These are phyloP conservation scores for Psilanteris sp. DNA, from an alignment of 1,140 invertebrate species.

Conservation along the genomic window DNA sequence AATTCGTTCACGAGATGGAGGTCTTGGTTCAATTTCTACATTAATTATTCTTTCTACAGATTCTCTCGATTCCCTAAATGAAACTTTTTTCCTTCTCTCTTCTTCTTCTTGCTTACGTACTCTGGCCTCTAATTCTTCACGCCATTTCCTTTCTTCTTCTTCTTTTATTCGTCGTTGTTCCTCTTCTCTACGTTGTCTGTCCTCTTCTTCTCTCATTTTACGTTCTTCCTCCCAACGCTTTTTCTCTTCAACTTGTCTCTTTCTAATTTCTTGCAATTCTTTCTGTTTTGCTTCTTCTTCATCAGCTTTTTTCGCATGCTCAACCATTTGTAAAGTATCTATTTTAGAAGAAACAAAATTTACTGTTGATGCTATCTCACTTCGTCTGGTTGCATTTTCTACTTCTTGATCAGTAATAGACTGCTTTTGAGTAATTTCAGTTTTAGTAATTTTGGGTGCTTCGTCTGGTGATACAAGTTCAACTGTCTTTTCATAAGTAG, in stretches of 20 bases:
- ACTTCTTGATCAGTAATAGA: constrained; percentile 66
- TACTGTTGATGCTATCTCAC: constrained; percentile 62
- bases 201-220: constrained; percentile 56
- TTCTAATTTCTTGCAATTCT: constrained; percentile 67
- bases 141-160: constrained; percentile 62
- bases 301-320: constrained; percentile 71
- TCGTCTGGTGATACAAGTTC: constrained; percentile 67
- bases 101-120: constrained; percentile 67
- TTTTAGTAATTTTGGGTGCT: constrained; percentile 30
- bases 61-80: constrained; percentile 57
- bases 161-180: constrained; percentile 60
- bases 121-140: constrained; percentile 52
- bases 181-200: constrained; percentile 61
- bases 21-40: constrained; percentile 44
- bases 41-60: constrained; percentile 63
- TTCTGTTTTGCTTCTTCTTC: constrained; percentile 65
- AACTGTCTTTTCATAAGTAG: constrained; percentile 76
- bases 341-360: constrained; percentile 71
- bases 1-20: constrained; percentile 55
- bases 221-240: constrained; percentile 66
- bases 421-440: constrained; percentile 41
- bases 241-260: constrained; percentile 65
- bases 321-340: constrained; percentile 72
- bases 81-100: constrained; percentile 64
- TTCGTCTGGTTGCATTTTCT: constrained; percentile 59